A percentile compares a stretch with the other conserved stretches of the same genome.
Evolutionary conservation across 2,113 vertebrate species (phyloP).

Genomic region (Mus musculus): GRCm39 chr2:169697501-169698000

Average conservation of each 20-base stretch:
- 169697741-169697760: not conserved
- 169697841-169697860: fast-evolving
- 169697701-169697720: not conserved
- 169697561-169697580: not conserved
- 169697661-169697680: not conserved
- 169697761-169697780: not conserved
- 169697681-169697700: not conserved
- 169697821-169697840: fast-evolving
- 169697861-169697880: fast-evolving
- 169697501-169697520: no score
- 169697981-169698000: fast-evolving
- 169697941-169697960: not conserved
- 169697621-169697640: not conserved
- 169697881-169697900: fast-evolving
- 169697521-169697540: not conserved
- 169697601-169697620: not conserved
- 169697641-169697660: not conserved
- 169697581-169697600: not conserved
- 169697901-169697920: fast-evolving
- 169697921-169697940: not conserved
- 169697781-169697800: not conserved
- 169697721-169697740: not conserved
- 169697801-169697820: not conserved
- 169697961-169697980: fast-evolving
- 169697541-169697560: not conserved